Conservation (phyloP, 1,140 invertebrate species). For the Pygmarrhopalites habei region DNA sequence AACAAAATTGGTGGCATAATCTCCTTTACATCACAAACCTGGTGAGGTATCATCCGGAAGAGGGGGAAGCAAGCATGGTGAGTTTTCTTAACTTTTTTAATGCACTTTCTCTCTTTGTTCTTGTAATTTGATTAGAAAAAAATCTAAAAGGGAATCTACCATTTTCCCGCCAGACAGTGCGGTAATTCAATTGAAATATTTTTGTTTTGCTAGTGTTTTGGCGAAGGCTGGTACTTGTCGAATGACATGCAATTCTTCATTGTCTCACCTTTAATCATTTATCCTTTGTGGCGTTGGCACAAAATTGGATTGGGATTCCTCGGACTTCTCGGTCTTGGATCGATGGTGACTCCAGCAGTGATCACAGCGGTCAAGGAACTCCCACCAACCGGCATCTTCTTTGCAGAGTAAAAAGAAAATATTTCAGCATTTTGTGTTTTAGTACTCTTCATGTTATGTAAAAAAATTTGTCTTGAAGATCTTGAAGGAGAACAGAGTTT, state of each 20-base stretch:
- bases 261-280: constrained; percentile 49
- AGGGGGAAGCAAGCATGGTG: not conserved
- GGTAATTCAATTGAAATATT: too few relatives aligned
- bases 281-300: constrained; percentile 40
- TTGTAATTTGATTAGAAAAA: too few relatives aligned
- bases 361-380: constrained; percentile 1
- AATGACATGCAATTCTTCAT: constrained; percentile 73
- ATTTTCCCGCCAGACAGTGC: too few relatives aligned
- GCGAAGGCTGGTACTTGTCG: constrained; percentile 74
- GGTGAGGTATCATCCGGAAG: constrained; percentile 46
- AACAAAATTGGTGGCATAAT: constrained; percentile 73
- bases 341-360: constrained; percentile 20
- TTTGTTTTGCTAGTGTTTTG: constrained; percentile 55
- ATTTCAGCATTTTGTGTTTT: too few relatives aligned
- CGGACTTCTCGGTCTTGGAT: constrained; percentile 18
- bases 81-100: too few relatives aligned
- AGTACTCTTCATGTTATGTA: too few relatives aligned
- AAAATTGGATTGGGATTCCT: constrained; percentile 24
- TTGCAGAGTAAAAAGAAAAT: not conserved
- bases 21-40: constrained; percentile 78
- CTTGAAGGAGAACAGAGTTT: not conserved
- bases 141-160: too few relatives aligned
- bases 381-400: not conserved
- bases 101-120: too few relatives aligned
- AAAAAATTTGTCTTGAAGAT: not conserved